Evolutionary conservation across 2,888 invertebrate species (phyloP), one percentile per base, ranked within the genome.

Genomic region (Phania funesta): DNA sequence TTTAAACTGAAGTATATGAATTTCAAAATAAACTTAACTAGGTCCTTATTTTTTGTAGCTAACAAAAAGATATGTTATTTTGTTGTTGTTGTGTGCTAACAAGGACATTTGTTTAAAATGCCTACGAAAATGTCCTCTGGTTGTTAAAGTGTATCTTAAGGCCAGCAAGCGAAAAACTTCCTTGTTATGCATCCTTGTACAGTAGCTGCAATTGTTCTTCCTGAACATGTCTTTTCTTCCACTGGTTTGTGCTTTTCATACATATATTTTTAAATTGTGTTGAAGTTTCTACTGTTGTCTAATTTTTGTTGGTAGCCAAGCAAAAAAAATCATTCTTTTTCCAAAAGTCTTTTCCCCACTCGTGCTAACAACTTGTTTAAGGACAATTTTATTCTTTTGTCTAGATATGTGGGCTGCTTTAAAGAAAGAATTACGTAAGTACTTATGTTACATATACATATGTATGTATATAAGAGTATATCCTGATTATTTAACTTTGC

Each of bases 171-270:
- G 22, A 46, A 65, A 52, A 65, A n/a, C 74, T 74, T 74, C 64
- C 74, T 73, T 73, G 50, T 73, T 62, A 20, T 41, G 52, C 41
- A 73, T 62, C 16, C 71, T 64, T 74, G 41, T 52, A 22, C 29
- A 44, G 52, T n/a, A 68, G 24, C 54, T 64, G 35, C 62, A 64
- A 54, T 74, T 74, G 64, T 64, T 74, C n/a, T 74, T 52, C 44
- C 73, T 64, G n/a, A 22, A 74, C 26, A 52, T 74, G 52, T 58
- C 29, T 38, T 54, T 24, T 60, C 2, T 38, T n/a, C 7, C 29
- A 41, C n/a, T 13, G 41, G 4, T 44, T 18, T 26, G 13, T 35
- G 2, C 8, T 35, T 65, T 32, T 48, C 8, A 1, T 41, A 3
- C 38, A 50, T 75, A 29, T 76, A 32, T 76, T 44, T 70, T 26